These are phyloP conservation scores for Saguinus midas DNA, from an alignment of 2,113 vertebrate genomes.

Conservation along the genomic window DNA sequence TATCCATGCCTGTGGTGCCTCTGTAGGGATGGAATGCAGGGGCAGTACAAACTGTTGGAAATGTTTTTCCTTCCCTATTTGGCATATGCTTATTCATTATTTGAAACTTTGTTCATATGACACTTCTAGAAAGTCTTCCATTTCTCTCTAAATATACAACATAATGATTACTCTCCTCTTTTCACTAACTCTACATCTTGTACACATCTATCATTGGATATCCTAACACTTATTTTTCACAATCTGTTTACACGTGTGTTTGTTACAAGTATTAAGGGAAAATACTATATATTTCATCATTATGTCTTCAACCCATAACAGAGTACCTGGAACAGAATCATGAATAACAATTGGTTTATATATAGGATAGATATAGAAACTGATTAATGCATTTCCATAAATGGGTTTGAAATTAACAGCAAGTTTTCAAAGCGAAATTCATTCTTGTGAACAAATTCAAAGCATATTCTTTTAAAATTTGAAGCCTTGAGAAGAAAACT, in stretches of 20 bases:
- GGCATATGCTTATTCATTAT: neutral
- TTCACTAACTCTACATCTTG: neutral
- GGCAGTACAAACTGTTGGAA: neutral
- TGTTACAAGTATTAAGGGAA: neutral
- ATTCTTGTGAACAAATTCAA: conserved; percentile 10
- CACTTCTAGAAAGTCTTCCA: neutral
- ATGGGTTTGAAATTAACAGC: conserved; percentile 11
- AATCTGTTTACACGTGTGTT: neutral
- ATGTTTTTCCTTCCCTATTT: neutral
- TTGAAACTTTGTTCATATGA: neutral
- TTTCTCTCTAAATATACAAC: neutral
- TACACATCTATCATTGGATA: neutral
- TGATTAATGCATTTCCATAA: neutral
- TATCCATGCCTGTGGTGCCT: fast-evolving
- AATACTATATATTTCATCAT: neutral
- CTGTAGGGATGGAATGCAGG: fast-evolving
- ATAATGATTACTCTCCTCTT: neutral
- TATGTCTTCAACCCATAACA: neutral
- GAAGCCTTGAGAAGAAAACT: neutral
- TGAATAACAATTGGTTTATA: neutral
- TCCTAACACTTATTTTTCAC: neutral
- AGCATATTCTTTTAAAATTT: conserved; percentile 25
- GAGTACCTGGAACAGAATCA: neutral
- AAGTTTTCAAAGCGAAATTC: conserved; percentile 23
- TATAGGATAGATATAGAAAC: neutral